Evolutionary conservation across 2,797 vertebrate genomes (phyloP).

Genomic region (Oryzias sinensis): DNA sequence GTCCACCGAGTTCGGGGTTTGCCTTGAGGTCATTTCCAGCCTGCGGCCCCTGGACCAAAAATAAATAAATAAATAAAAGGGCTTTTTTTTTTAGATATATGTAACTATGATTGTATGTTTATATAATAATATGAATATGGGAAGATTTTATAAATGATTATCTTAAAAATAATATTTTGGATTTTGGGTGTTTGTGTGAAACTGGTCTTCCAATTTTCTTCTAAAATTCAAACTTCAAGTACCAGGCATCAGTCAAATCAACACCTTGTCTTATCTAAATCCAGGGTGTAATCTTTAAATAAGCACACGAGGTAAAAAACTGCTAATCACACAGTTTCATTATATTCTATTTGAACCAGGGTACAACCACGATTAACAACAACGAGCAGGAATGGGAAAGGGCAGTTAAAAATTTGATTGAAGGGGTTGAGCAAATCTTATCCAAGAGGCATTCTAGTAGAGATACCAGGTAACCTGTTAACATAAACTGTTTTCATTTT

Average conservation of each 20-base stretch:
- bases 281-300: conserved; percentile 8
- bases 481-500: conserved; percentile 37
- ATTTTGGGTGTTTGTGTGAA: conserved; percentile 7
- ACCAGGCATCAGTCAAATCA: conserved; percentile 21
- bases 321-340: conserved; percentile 4
- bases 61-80: no score
- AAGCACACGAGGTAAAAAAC: not conserved
- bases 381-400: conserved; percentile 23
- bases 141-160: no score
- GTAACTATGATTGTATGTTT: no score
- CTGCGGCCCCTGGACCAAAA: no score
- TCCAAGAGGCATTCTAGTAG: conserved; percentile 35
- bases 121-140: no score
- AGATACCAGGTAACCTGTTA: conserved; percentile 49
- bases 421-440: conserved; percentile 6
- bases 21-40: no score
- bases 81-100: no score
- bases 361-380: conserved; percentile 13
- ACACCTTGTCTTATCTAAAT: conserved; percentile 19
- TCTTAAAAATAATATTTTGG: not conserved
- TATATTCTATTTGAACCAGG: not conserved
- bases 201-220: conserved; percentile 16
- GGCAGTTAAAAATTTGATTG: conserved; percentile 13
- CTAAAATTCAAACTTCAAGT: conserved; percentile 8
- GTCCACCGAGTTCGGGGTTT: no score